Base-by-base conservation (phyloP, 2,113 vertebrate genomes). In the Odocoileus virginianus region DNA sequence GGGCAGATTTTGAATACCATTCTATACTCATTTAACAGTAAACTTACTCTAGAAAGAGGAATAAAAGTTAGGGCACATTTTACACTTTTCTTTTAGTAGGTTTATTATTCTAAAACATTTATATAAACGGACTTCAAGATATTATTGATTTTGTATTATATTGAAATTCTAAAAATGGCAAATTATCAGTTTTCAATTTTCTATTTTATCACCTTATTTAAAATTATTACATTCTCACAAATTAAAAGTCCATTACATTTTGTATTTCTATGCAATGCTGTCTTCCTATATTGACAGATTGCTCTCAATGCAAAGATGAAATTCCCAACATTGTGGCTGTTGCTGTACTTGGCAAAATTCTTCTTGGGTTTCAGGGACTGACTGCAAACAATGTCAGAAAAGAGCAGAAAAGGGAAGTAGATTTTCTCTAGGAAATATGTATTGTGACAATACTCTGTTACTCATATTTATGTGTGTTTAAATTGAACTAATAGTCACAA, bases 61-160 rank as follows among this genome's bases (percentile, higher is more conserved):
- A 96, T 89, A 95, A 78, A 95, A 96, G 21, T 54, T 88, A 93
- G 64, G 93, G 40, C 15, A 79, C 57, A 96, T 98, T 74, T 94
- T 81, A 47, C 13, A 89, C 3, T 87, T 97, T 87, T 94, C 50
- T 95, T 97, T 97, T 97, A 97, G 60, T 40, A 95, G 15, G 13
- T 96, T 98, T 97, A 94, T 91, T 97, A 90, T 97, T 98, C 67
- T 67, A 94, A 96, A 87, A 2, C 23, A 93, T 98, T 98, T 97
- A 19, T 97, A 81, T 97, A 96, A 97, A 97, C 91, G 84, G 43
- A 5, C 17, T 98, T 97, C 61, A 89, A 13, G 79, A 71, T 97
- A 58, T 83, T 97, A 98, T 81, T 2, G 57, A 97, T 97, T 98
- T 97, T 96, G 4, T 97, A 84, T 97, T 88, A 50, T 43, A 58